Conservation (phyloP, 1,140 invertebrate species). For the Battus philenor region DNA sequence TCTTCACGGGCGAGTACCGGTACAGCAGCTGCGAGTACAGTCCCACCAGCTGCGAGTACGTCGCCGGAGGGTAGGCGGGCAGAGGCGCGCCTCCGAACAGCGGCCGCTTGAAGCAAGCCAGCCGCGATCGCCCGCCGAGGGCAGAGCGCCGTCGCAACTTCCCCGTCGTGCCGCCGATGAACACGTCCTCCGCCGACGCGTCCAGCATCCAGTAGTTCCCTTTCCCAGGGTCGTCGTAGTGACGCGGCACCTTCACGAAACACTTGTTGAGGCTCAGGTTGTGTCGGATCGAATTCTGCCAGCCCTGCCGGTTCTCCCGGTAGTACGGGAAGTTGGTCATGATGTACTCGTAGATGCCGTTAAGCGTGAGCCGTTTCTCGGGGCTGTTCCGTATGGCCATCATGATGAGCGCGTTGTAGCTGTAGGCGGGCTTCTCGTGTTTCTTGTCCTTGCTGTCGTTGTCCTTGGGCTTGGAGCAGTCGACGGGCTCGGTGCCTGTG, state of each 20-base stretch:
- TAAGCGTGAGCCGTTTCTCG: slow-evolving; percentile 96
- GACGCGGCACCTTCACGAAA: slow-evolving; percentile 97
- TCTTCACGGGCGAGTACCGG: slow-evolving; percentile 65
- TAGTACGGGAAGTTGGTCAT: slow-evolving; percentile 99
- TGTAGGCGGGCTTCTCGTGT: slow-evolving; percentile 96
- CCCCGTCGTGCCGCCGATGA: slow-evolving; percentile 97
- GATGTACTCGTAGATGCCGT: slow-evolving; percentile 99
- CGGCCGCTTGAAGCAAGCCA: slow-evolving; percentile 91
- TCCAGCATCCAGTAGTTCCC: slow-evolving; percentile 99
- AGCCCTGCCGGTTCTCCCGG: slow-evolving; percentile 97
- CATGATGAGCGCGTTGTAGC: slow-evolving; percentile 99
- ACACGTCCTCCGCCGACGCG: slow-evolving; percentile 96
- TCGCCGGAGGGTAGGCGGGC: slow-evolving; percentile 67
- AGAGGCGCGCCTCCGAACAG: slow-evolving; percentile 75
- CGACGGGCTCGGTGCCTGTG: slow-evolving; percentile 83
- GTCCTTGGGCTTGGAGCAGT: slow-evolving; percentile 77
- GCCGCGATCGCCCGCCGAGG: slow-evolving; percentile 86
- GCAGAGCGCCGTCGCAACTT: slow-evolving; percentile 93
- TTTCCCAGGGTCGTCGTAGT: slow-evolving; percentile 96
- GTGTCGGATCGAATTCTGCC: slow-evolving; percentile 99
- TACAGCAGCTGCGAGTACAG: slow-evolving; percentile 70
- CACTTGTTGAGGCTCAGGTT: slow-evolving; percentile 99
- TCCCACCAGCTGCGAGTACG: slow-evolving; percentile 62
- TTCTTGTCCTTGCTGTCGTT: slow-evolving; percentile 78
- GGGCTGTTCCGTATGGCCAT: slow-evolving; percentile 98